These are phyloP conservation scores for Papilio elwesi DNA, from an alignment of 2,888 invertebrate species.

Conservation along the genomic window DNA sequence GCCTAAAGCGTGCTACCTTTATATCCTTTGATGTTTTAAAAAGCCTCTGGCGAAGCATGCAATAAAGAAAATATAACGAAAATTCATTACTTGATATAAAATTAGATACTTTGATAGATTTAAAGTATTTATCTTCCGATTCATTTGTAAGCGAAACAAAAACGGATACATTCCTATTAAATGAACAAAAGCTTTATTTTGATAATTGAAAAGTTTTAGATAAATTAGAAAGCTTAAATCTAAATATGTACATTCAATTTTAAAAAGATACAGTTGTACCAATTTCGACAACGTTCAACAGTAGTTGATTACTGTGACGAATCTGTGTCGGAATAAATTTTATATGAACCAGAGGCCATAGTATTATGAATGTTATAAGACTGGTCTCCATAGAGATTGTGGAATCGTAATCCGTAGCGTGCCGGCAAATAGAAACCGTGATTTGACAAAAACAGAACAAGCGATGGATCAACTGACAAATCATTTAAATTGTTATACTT, in stretches of 20 bases:
- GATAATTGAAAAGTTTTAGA: too few relatives aligned
- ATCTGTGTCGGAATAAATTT: constrained; percentile 76
- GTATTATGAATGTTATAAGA: constrained; percentile 87
- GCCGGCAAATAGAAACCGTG: constrained; percentile 85
- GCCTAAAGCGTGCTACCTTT: constrained; percentile 11
- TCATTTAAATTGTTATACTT: constrained; percentile 83
- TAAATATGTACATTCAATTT: not conserved
- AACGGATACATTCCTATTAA: too few relatives aligned
- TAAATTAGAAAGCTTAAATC: not conserved
- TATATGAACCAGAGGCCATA: constrained; percentile 86
- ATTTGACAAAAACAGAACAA: constrained; percentile 85
- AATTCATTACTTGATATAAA: not conserved
- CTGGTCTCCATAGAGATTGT: constrained; percentile 85
- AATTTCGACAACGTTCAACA: not conserved
- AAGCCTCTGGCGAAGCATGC: not conserved
- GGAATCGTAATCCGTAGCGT: constrained; percentile 66
- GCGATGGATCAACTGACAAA: constrained; percentile 83
- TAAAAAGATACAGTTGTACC: not conserved
- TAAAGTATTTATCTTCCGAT: not conserved
- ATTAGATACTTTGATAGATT: too few relatives aligned
- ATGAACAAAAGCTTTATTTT: not conserved
- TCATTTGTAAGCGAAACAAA: not conserved
- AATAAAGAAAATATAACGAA: not conserved
- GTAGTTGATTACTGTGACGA: constrained; percentile 49
- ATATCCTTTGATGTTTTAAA: constrained; percentile 3